Conservation (phyloP, 2,113 vertebrate species). For the Chamaea fasciata region DNA sequence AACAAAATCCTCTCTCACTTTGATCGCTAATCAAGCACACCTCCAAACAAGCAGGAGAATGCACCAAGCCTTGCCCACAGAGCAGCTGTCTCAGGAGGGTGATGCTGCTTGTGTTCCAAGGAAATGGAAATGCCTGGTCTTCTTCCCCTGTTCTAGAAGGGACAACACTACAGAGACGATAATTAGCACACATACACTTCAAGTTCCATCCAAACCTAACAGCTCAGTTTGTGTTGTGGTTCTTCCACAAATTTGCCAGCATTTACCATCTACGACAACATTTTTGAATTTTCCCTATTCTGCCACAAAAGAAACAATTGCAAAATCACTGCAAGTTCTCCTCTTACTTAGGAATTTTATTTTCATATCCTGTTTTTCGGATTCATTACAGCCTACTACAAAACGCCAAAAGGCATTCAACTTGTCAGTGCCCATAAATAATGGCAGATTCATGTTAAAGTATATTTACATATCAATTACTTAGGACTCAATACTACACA, state of each 20-base stretch:
- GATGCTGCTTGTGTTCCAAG: not conserved
- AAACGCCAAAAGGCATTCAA: slow-evolving; percentile 21
- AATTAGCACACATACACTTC: not conserved
- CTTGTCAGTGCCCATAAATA: slow-evolving; percentile 30
- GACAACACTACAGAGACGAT: not conserved
- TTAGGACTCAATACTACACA: not conserved
- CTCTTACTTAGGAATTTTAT: not conserved
- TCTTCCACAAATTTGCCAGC: not conserved
- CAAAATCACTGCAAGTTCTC: not conserved
- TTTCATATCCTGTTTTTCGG: not conserved
- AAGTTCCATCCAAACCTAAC: not conserved
- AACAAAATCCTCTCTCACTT: not conserved
- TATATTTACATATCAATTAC: slow-evolving; percentile 47
- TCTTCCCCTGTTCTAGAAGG: not conserved
- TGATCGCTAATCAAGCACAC: not conserved
- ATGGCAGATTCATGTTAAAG: slow-evolving; percentile 2
- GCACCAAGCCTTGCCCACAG: not conserved
- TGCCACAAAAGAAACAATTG: not conserved
- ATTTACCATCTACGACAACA: not conserved
- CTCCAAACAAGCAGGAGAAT: not conserved
- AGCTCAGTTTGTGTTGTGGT: not conserved
- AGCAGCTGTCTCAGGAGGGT: not conserved
- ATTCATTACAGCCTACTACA: not conserved
- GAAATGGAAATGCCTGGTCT: not conserved
- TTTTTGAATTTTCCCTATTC: not conserved